Evolutionary conservation across 2,797 vertebrate genomes (phyloP).

Genomic region (Callimico goeldii): DNA sequence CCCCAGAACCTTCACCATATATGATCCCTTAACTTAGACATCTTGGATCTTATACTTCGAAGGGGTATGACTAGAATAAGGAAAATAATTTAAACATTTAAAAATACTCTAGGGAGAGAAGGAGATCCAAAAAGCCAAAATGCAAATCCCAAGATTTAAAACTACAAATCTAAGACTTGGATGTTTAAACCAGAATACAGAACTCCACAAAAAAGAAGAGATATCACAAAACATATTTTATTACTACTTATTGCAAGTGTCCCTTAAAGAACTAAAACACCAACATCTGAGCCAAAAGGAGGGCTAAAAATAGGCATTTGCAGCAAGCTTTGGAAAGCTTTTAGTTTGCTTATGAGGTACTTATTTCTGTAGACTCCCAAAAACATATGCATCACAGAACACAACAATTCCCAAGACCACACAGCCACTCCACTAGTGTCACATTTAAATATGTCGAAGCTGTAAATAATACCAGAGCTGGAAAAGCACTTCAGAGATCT

Average conservation of each 20-base stretch:
- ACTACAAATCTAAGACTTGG: background rate
- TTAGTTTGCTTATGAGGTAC: constrained; percentile 57
- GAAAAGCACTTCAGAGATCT: constrained; percentile 5
- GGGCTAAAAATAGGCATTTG: constrained; percentile 76
- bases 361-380: constrained; percentile 64
- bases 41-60: background rate
- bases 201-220: background rate
- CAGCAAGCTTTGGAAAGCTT: constrained; percentile 70
- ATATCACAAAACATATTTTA: constrained; percentile 55
- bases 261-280: constrained; percentile 73
- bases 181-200: constrained; percentile 45
- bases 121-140: background rate
- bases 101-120: background rate
- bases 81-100: background rate
- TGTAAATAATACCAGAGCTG: constrained; percentile 45
- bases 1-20: background rate
- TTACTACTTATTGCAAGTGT: constrained; percentile 68
- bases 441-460: constrained; percentile 38
- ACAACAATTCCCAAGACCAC: constrained; percentile 63
- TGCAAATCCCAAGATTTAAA: constrained; percentile 36
- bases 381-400: constrained; percentile 66
- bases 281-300: constrained; percentile 68
- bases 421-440: constrained; percentile 44
- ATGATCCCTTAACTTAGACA: background rate
- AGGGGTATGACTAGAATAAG: background rate